Evolutionary conservation across 2,888 invertebrate species (phyloP).

Genomic region (Panzeria rudis): DNA sequence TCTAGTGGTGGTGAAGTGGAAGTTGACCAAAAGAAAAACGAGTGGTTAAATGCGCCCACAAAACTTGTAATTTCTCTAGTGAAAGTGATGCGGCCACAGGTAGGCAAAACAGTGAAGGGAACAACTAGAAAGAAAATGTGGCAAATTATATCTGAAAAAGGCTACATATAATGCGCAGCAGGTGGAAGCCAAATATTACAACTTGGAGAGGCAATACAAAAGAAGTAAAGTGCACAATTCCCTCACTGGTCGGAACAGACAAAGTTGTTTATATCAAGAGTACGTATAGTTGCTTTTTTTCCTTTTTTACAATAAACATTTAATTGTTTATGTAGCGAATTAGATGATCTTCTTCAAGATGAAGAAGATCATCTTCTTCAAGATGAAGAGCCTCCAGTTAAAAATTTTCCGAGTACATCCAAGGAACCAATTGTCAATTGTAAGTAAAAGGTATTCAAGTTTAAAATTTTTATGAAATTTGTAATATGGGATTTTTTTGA

Average conservation of each 20-base stretch:
- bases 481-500: too few relatives aligned
- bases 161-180: conserved; percentile 9
- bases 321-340: too few relatives aligned
- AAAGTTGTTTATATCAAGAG: neutral
- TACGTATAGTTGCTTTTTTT: conserved; percentile 1
- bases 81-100: conserved; percentile 21
- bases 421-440: neutral
- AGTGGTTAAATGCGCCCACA: conserved; percentile 14
- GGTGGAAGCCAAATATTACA: conserved; percentile 11
- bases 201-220: too few relatives aligned
- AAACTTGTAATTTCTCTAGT: conserved; percentile 29
- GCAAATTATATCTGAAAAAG: conserved; percentile 18
- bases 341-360: too few relatives aligned
- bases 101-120: conserved; percentile 19
- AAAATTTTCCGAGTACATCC: neutral
- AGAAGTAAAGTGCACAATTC: neutral
- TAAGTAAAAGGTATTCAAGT: too few relatives aligned
- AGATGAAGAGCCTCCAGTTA: neutral
- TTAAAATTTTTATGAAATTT: too few relatives aligned
- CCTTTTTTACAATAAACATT: neutral
- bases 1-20: neutral
- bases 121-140: conserved; percentile 19
- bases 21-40: conserved; percentile 8
- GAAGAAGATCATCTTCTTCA: conserved; percentile 9
- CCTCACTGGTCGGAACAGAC: conserved; percentile 9